Evolutionary conservation across 1,140 invertebrate genomes (phyloP).

Genomic region (Papilio xuthus): DNA sequence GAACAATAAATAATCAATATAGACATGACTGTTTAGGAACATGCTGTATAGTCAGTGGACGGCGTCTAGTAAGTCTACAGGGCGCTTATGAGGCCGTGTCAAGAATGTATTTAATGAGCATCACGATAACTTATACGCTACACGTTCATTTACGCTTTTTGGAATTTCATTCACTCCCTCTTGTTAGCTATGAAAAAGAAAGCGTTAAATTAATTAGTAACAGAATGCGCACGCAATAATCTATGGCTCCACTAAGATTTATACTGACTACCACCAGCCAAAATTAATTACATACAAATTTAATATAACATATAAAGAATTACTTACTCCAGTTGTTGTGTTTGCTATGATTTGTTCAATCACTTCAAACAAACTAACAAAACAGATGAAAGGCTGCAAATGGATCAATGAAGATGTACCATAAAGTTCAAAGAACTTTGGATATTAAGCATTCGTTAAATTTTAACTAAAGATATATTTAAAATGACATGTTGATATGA

Average conservation of each 20-base stretch:
- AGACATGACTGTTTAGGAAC: not conserved
- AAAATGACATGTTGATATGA: not conserved
- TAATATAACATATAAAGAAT: slow-evolving; percentile 34
- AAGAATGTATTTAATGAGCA: slow-evolving; percentile 70
- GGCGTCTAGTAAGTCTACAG: slow-evolving; percentile 40
- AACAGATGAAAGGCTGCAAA: too few species aligned
- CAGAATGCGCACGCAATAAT: slow-evolving; percentile 65
- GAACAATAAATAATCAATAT: not conserved
- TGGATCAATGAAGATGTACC: not conserved
- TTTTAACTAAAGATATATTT: not conserved
- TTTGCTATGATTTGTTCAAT: not conserved
- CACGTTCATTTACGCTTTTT: slow-evolving; percentile 71
- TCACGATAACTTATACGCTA: slow-evolving; percentile 70
- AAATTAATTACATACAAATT: slow-evolving; percentile 38
- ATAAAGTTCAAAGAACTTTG: not conserved
- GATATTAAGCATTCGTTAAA: not conserved
- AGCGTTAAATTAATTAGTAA: slow-evolving; percentile 74
- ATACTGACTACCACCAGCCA: slow-evolving; percentile 41
- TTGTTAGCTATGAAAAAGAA: slow-evolving; percentile 65
- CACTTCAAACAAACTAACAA: too few species aligned
- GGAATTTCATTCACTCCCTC: slow-evolving; percentile 72
- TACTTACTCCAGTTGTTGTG: slow-evolving; percentile 26
- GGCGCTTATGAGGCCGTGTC: slow-evolving; percentile 54
- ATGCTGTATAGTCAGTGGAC: slow-evolving; percentile 21
- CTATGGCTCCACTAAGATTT: slow-evolving; percentile 62